These are phyloP conservation scores for Collichthys lucidus DNA, from an alignment of 2,113 vertebrate genomes.

Conservation along the genomic window DNA sequence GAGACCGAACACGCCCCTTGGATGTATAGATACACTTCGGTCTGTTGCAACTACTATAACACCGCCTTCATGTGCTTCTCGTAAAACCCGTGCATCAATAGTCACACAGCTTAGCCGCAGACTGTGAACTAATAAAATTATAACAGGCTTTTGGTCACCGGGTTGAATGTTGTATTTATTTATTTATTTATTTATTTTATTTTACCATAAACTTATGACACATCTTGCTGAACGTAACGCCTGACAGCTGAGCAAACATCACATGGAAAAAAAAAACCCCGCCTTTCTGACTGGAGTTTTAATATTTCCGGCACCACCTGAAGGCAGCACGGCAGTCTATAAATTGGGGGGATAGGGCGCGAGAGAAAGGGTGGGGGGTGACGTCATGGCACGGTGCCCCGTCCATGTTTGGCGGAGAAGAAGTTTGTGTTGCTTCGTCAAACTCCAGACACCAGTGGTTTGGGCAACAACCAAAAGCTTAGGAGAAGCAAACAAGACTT, in stretches of 20 bases:
- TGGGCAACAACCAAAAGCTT: background rate
- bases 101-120: background rate
- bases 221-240: background rate
- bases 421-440: conserved; percentile 57
- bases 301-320: background rate
- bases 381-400: conserved; percentile 78
- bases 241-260: background rate
- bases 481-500: background rate
- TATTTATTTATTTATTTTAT: background rate
- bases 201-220: background rate
- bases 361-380: conserved; percentile 51
- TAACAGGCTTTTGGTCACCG: background rate
- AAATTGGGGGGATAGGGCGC: background rate
- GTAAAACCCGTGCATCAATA: background rate
- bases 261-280: background rate
- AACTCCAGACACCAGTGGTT: conserved; percentile 27
- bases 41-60: background rate
- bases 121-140: background rate
- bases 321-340: conserved; percentile 40
- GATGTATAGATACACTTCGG: background rate
- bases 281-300: rapidly evolving
- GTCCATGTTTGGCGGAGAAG: conserved; percentile 72
- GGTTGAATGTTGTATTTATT: background rate
- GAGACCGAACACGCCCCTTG: conserved; percentile 2
- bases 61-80: conserved; percentile 16